These are phyloP conservation scores for Drosophila ficusphila DNA, from an alignment of 1,140 invertebrate genomes.

Conservation along the genomic window DNA sequence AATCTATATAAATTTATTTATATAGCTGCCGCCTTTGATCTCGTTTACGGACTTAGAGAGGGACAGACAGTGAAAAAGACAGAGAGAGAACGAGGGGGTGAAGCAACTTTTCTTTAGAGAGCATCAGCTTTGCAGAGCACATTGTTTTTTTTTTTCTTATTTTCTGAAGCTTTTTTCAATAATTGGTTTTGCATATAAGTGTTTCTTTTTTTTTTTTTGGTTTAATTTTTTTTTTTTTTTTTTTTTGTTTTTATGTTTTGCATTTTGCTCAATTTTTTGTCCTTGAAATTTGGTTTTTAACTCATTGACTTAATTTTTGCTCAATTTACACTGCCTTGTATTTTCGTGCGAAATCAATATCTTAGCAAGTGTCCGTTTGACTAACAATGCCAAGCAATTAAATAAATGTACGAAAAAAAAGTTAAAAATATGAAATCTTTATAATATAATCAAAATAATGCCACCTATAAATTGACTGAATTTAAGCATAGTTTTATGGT, in stretches of 20 bases:
- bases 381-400: too few species aligned
- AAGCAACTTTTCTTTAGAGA: constrained; percentile 39
- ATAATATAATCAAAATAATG: too few species aligned
- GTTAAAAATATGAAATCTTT: too few species aligned
- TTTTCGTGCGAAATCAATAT: too few species aligned
- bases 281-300: constrained; percentile 2
- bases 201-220: background rate
- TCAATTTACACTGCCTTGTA: too few species aligned
- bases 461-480: too few species aligned
- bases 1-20: constrained; percentile 13
- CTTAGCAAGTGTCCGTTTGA: too few species aligned
- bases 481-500: too few species aligned
- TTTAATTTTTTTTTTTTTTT: constrained; percentile 1
- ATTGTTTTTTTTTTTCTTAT: background rate
- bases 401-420: too few species aligned
- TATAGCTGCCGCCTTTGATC: constrained; percentile 18
- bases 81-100: constrained; percentile 9
- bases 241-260: constrained; percentile 1
- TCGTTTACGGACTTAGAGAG: background rate
- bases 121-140: constrained; percentile 39
- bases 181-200: constrained; percentile 14
- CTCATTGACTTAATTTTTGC: constrained; percentile 7
- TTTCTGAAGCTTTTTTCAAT: constrained; percentile 31
- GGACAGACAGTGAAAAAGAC: constrained; percentile 6
- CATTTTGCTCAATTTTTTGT: constrained; percentile 14